Evolutionary conservation across 2,888 invertebrate genomes (phyloP).

Genomic region (Microctonus aethiopoides): DNA sequence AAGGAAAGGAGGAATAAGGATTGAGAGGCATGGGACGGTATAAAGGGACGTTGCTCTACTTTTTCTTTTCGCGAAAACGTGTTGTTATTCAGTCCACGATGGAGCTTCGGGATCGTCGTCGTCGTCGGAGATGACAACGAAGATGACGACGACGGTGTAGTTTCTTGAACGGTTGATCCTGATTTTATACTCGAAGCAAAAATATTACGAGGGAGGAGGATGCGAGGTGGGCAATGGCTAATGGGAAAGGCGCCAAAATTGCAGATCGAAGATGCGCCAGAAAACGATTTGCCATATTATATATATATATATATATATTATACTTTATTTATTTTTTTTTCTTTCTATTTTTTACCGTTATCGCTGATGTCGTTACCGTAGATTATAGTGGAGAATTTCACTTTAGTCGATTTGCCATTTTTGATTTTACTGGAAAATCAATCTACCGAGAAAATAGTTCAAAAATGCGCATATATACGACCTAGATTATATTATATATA

Average conservation of each 20-base stretch:
- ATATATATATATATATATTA: too few relatives aligned
- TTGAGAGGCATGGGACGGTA: not conserved
- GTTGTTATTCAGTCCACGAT: slow-evolving; percentile 45
- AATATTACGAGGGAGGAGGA: not conserved
- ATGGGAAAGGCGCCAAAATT: slow-evolving; percentile 25
- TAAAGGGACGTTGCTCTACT: not conserved
- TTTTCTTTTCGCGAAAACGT: slow-evolving; percentile 34
- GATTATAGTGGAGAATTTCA: not conserved
- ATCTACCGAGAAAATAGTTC: too few relatives aligned
- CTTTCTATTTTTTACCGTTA: not conserved
- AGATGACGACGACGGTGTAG: not conserved
- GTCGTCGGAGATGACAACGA: too few relatives aligned
- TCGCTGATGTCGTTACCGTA: not conserved
- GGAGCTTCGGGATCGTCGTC: slow-evolving; percentile 19
- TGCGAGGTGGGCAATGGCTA: slow-evolving; percentile 8
- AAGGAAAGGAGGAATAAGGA: not conserved
- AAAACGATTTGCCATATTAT: slow-evolving; percentile 49
- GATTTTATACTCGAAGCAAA: not conserved
- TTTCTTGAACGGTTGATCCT: slow-evolving; percentile 19
- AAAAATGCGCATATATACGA: too few relatives aligned
- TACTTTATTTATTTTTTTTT: not conserved
- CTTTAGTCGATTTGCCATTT: not conserved
- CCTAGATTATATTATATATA: too few relatives aligned
- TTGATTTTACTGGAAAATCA: too few relatives aligned
- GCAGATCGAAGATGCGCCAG: slow-evolving; percentile 42